phyloP scores from a whole-genome alignment of 2,888 invertebrate genomes.

The Tetheella fluctuosa region DNA sequence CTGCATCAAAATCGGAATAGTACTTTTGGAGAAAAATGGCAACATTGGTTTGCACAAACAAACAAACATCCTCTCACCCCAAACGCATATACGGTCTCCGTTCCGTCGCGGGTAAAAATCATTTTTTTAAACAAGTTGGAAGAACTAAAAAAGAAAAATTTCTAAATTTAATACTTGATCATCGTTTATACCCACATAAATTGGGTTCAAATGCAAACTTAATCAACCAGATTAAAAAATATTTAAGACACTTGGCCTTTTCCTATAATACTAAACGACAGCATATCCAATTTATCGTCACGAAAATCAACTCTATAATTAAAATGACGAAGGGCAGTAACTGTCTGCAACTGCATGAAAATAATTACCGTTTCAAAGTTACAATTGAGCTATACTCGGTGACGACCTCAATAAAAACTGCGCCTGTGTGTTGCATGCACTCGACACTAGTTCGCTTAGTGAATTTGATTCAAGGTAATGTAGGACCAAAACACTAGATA shows the following conservation, averaged over 20 bases:
- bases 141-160: too few relatives aligned
- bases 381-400: neutral
- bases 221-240: neutral
- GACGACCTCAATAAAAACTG: conserved; percentile 2
- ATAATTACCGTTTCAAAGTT: neutral
- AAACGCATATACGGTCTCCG: too few relatives aligned
- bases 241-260: neutral
- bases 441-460: neutral
- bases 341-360: conserved; percentile 2
- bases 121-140: too few relatives aligned
- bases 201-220: neutral
- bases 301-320: conserved; percentile 1
- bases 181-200: neutral
- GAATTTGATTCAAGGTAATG: neutral
- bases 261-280: neutral
- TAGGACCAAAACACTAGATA: neutral
- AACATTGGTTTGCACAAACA: too few relatives aligned
- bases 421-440: neutral
- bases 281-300: neutral
- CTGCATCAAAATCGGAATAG: too few relatives aligned
- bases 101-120: too few relatives aligned
- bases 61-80: too few relatives aligned
- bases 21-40: too few relatives aligned
- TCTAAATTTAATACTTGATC: too few relatives aligned
- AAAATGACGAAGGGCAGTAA: conserved; percentile 3